Base-by-base conservation (phyloP, 2,888 invertebrate genomes). In the Diarsia mendica region DNA sequence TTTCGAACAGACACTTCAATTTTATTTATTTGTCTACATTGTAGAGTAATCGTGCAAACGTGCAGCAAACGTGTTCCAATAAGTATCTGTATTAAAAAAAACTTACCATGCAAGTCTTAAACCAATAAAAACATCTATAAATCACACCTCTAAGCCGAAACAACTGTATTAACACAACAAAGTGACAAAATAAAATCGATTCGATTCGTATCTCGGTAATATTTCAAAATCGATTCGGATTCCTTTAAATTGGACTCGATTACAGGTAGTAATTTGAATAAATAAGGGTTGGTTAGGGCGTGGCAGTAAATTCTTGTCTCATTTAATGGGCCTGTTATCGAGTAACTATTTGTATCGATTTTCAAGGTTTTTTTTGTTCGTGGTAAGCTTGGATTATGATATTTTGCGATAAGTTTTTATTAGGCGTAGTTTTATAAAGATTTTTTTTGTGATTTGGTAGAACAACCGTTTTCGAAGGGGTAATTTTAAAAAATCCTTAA, bases 251-350 rank as follows among this genome's bases (percentile, higher is more conserved):
- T 80, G 87, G 68, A 73, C 71, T 83, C 86, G 88, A 89, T 91
- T 89, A 88, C 88, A 86, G 91, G 89, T 88, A 85, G 90, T 92
- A 89, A 90, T 92, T 91, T 91, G 91, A 92, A 91, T 92, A 91
- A 92, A 91, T 91, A 91, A 91, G 91, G 91, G 90, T 87, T 88
- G 89, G 81, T 79, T 80, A 81, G 84, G 81, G 80, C 73, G 77
- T 72, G 85, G 79, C 85, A 87, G 88, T 93, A 93, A 92, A 93
- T 93, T 87, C 79, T 83, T 81, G 91, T 90, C 91, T 80, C 69
- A 85, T 90, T 91, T 93, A 93, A 93, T 92, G 89, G 91, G 75
- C 81, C 89, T 89, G 91, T 92, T 91, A 89, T 90, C 87, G 77
- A 46, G 5, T 60, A 63, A 72, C 70, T 73, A 68, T 58, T 65